A percentile compares a stretch with the other conserved stretches of the same genome.
phyloP scores from a whole-genome alignment of 1,140 invertebrate genomes.

The Arctopsyche grandis region DNA sequence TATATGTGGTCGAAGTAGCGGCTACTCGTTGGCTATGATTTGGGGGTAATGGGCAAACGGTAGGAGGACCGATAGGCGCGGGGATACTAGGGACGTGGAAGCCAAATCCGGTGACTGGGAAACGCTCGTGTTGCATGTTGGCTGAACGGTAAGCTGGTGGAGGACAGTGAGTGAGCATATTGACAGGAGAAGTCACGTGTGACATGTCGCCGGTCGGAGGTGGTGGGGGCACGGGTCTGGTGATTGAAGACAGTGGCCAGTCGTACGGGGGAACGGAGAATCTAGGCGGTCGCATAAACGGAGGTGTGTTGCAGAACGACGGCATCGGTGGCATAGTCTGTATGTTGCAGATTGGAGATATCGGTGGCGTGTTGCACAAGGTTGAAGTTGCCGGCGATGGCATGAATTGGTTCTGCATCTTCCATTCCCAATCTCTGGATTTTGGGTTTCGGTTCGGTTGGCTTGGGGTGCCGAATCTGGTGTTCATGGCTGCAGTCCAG shows the following conservation, averaged over 20 bases:
- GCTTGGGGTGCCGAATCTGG: not conserved
- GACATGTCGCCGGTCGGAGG: slow-evolving; percentile 43
- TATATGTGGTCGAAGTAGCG: not conserved
- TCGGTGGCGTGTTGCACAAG: slow-evolving; percentile 15
- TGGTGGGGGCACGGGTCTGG: slow-evolving; percentile 59
- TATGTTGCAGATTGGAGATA: slow-evolving; percentile 52
- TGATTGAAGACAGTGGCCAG: slow-evolving; percentile 58
- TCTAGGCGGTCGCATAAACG: slow-evolving; percentile 56
- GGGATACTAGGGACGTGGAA: too few relatives aligned
- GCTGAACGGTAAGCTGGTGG: not conserved
- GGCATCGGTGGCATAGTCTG: slow-evolving; percentile 53
- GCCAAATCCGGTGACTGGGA: not conserved
- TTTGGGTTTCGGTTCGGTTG: not conserved
- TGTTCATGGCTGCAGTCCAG: slow-evolving; percentile 28
- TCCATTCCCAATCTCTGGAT: not conserved
- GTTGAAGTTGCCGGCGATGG: not conserved
- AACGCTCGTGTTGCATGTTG: not conserved
- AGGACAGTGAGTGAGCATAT: not conserved
- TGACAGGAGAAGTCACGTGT: not conserved
- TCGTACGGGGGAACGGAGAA: slow-evolving; percentile 59
- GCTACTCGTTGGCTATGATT: not conserved
- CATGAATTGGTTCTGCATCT: not conserved
- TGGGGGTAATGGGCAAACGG: too few relatives aligned
- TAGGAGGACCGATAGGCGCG: too few relatives aligned
- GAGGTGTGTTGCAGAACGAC: slow-evolving; percentile 47